phyloP scores from a whole-genome alignment of 2,888 invertebrate genomes.

The Cremastinae sp. region DNA sequence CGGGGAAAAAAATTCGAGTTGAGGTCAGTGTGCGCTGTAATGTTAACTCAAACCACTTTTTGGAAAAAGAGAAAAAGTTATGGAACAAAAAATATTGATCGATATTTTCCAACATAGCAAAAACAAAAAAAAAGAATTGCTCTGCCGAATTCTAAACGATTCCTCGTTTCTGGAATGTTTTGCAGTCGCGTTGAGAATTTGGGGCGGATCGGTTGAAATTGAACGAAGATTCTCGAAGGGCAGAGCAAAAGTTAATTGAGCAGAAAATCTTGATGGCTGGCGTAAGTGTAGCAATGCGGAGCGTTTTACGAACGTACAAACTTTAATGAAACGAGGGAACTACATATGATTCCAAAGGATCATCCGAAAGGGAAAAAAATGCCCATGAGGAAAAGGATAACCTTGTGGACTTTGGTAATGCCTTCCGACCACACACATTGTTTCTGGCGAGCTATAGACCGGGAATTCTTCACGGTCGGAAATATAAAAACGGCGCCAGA shows the following conservation, averaged over 20 bases:
- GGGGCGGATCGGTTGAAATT: background rate
- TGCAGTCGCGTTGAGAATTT: too few relatives aligned
- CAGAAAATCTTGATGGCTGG: conserved; percentile 51
- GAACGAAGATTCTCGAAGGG: conserved; percentile 2
- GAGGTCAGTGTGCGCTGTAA: too few relatives aligned
- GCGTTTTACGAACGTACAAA: conserved; percentile 45
- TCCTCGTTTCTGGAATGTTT: too few relatives aligned
- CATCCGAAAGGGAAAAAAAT: conserved; percentile 22
- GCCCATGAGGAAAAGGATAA: conserved; percentile 11
- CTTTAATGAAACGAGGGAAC: conserved; percentile 58
- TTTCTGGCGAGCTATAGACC: conserved; percentile 18
- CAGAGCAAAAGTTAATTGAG: conserved; percentile 51
- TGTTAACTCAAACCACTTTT: too few relatives aligned
- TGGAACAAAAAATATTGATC: too few relatives aligned
- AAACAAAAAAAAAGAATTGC: background rate
- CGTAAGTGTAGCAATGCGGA: conserved; percentile 15
- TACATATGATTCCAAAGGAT: conserved; percentile 50
- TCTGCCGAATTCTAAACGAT: too few relatives aligned
- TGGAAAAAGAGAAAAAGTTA: too few relatives aligned
- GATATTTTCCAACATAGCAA: background rate
- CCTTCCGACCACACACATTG: background rate
- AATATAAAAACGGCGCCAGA: conserved; percentile 11
- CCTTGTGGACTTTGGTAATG: background rate
- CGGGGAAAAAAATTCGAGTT: too few relatives aligned
- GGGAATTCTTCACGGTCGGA: conserved; percentile 16